Percentiles rank a stretch among this genome's conserved stretches.
phyloP scores from a whole-genome alignment of 1,140 invertebrate species.

The Ptiloglossa arizonensis region DNA sequence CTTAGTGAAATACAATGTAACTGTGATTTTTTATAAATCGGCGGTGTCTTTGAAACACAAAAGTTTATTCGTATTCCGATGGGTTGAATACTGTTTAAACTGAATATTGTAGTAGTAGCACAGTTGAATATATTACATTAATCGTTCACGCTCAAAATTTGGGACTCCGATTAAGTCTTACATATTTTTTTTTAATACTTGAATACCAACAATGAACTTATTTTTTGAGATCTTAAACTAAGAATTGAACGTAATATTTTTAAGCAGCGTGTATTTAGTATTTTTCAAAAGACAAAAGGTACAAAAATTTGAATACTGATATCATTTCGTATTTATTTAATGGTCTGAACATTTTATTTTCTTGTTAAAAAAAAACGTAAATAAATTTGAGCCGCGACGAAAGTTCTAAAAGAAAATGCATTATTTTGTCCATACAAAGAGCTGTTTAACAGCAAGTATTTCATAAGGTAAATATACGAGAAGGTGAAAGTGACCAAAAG shows the following conservation, averaged over 20 bases:
- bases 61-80: constrained; percentile 13
- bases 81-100: constrained; percentile 17
- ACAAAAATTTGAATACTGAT: constrained; percentile 21
- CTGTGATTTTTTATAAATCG: constrained; percentile 49
- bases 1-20: constrained; percentile 14
- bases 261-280: constrained; percentile 10
- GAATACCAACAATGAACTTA: constrained; percentile 9
- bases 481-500: constrained; percentile 54
- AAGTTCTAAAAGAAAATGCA: constrained; percentile 53
- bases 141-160: constrained; percentile 26
- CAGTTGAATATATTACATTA: background rate
- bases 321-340: constrained; percentile 24
- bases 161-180: background rate
- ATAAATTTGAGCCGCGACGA: constrained; percentile 41
- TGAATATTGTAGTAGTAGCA: background rate
- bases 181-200: background rate
- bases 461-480: constrained; percentile 53
- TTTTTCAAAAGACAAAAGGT: constrained; percentile 8
- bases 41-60: constrained; percentile 6
- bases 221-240: constrained; percentile 15
- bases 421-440: constrained; percentile 55
- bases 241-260: constrained; percentile 21
- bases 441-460: constrained; percentile 42
- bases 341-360: background rate
- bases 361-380: background rate